Evolutionary conservation across 2,888 invertebrate species (phyloP).

Genomic region (Yponomeuta sedellus): DNA sequence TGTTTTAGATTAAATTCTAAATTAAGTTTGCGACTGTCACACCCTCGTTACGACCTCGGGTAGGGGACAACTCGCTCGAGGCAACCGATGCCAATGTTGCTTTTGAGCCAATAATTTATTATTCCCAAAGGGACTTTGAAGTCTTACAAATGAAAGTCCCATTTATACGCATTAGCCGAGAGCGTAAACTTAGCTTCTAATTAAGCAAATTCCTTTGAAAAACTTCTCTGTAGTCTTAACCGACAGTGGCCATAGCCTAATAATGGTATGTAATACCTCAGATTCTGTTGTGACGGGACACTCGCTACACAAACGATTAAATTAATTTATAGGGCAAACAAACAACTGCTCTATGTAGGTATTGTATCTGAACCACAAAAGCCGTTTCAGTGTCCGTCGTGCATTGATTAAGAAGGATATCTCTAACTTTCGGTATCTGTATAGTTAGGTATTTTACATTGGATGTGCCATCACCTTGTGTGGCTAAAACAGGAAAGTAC

Average conservation of each 20-base stretch:
- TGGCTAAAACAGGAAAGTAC: no score
- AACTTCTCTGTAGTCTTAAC: background rate
- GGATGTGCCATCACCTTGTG: no score
- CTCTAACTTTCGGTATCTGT: no score
- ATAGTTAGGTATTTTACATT: no score
- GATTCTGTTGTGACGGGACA: no score
- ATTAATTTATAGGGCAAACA: no score
- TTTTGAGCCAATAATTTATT: conserved; percentile 44
- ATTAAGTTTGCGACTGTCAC: conserved; percentile 50
- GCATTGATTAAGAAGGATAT: no score
- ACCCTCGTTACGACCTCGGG: conserved; percentile 40
- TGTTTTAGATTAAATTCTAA: conserved; percentile 49
- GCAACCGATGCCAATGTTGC: conserved; percentile 28
- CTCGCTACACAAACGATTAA: no score
- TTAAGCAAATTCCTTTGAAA: background rate
- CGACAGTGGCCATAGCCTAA: background rate
- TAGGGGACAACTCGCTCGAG: conserved; percentile 29
- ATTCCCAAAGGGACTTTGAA: conserved; percentile 21
- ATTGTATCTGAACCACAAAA: no score
- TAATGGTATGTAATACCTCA: no score
- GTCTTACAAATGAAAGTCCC: background rate
- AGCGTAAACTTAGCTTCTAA: background rate
- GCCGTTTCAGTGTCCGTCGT: no score
- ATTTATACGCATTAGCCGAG: background rate
- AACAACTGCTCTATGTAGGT: no score